These are phyloP conservation scores for Drosophila trapezifrons DNA, from an alignment of 1,140 invertebrate genomes.

Conservation along the genomic window DNA sequence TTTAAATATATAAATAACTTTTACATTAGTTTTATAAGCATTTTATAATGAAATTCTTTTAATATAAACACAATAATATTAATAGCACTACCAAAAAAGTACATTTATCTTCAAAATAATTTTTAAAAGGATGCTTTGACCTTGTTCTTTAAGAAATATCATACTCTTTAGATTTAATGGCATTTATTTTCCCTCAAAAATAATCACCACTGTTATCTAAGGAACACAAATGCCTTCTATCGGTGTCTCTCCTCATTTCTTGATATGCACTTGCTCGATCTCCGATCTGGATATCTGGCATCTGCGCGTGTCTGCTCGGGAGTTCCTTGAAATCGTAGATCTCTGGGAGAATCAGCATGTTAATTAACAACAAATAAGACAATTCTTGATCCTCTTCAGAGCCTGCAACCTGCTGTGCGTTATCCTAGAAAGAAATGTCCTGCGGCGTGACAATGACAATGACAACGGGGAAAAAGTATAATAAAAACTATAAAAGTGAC, in stretches of 20 bases:
- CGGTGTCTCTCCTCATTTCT: slow-evolving; percentile 7
- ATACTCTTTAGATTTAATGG: background rate
- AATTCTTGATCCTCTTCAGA: slow-evolving; percentile 22
- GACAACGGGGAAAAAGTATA: slow-evolving; percentile 4
- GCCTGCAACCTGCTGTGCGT: slow-evolving; percentile 45
- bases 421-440: slow-evolving; percentile 39
- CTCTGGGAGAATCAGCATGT: slow-evolving; percentile 43
- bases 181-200: background rate
- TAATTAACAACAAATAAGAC: slow-evolving; percentile 72
- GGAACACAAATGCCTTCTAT: background rate
- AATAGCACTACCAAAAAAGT: too few relatives aligned
- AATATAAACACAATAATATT: background rate
- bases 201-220: slow-evolving; percentile 16
- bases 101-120: background rate
- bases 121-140: background rate
- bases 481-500: slow-evolving; percentile 43
- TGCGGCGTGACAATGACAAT: slow-evolving; percentile 47
- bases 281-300: slow-evolving; percentile 16
- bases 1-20: background rate
- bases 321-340: slow-evolving; percentile 56
- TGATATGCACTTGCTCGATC: slow-evolving; percentile 2
- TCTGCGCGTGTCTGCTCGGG: slow-evolving; percentile 55
- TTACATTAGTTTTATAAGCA: too few relatives aligned
- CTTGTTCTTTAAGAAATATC: background rate
- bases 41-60: background rate